Evolutionary conservation across 2,113 vertebrate species (phyloP).

Genomic region (Centropus bengalensis): DNA sequence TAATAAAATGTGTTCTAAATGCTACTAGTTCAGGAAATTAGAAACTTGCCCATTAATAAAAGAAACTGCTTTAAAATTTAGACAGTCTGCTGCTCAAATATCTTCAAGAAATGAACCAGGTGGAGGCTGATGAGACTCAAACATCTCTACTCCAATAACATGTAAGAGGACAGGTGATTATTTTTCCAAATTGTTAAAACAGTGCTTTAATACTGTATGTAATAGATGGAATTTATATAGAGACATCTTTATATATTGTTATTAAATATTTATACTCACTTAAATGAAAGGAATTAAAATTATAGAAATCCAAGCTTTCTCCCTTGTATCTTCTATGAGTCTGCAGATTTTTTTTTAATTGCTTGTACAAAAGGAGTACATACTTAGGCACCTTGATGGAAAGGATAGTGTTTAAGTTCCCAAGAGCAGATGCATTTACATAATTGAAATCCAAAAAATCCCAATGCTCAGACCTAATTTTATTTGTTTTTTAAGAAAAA

Average conservation of each 20-base stretch:
- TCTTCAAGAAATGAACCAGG: neutral
- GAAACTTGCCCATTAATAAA: neutral
- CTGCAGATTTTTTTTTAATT: neutral
- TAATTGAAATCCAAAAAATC: conserved; percentile 52
- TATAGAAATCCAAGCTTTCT: neutral
- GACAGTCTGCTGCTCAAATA: neutral
- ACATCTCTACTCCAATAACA: neutral
- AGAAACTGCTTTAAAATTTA: neutral
- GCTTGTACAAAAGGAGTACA: neutral
- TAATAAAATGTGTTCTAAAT: neutral
- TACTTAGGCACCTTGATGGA: neutral
- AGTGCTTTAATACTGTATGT: neutral
- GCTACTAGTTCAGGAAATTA: neutral
- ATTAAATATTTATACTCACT: neutral
- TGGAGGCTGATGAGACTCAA: neutral
- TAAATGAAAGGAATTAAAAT: neutral
- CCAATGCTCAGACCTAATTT: neutral
- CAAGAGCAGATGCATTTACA: neutral
- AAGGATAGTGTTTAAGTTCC: neutral
- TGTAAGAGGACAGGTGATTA: neutral
- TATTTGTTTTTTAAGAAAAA: neutral
- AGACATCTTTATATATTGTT: neutral
- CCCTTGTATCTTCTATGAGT: neutral
- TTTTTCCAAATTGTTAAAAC: neutral
- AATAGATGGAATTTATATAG: neutral